Evolutionary conservation across 2,797 vertebrate genomes (phyloP), one percentile per base, ranked within the genome.

Genomic region (Sciurus carolinensis): DNA sequence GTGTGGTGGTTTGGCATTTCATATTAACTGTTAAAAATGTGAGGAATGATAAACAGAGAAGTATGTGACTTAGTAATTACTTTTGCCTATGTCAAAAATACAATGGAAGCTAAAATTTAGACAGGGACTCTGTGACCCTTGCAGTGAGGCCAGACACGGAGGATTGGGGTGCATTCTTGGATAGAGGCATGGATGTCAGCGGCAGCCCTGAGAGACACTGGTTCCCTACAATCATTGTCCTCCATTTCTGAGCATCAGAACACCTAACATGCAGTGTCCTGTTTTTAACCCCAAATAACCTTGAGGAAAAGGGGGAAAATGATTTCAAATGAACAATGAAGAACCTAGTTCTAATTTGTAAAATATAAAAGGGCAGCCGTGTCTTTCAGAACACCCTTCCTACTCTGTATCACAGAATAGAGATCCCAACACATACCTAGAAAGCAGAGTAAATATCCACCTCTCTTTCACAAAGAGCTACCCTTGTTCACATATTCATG

Each of bases 21-120:
- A 76, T 98, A 97, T 96, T 97, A 97, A 75, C 88, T 97, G 86
- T 82, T 98, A 93, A 98, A 97, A 97, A 96, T 95, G 85, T 97
- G 96, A 98, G 92, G 95, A 97, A 98, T n/a, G 28, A 67, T 97
- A 95, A 96, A 96, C 93, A 97, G 87, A 94, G 92, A 98, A 97
- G 79, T 90, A 96, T 97, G 83, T 81, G 97, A 98, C 95, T 96
- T 94, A 96, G 72, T 97, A 97, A 98, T 97, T 97, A 93, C 86
- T 98, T 96, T 95, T 87, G 62, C 90, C 83, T 97, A 92, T 90
- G 97, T 97, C 94, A 97, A 95, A 98, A 92, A 79, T 95, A 92
- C 72, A 76, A 90, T 90, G 91, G 69, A 81, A 97, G 30, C 33
- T 73, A 84, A 95, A 95, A 69, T 67, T 87, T 79, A 95, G 77